Percentiles rank a stretch among this genome's conserved stretches.
Evolutionary conservation across 2,888 invertebrate genomes (phyloP).

Genomic region (Ectropis crepuscularia): DNA sequence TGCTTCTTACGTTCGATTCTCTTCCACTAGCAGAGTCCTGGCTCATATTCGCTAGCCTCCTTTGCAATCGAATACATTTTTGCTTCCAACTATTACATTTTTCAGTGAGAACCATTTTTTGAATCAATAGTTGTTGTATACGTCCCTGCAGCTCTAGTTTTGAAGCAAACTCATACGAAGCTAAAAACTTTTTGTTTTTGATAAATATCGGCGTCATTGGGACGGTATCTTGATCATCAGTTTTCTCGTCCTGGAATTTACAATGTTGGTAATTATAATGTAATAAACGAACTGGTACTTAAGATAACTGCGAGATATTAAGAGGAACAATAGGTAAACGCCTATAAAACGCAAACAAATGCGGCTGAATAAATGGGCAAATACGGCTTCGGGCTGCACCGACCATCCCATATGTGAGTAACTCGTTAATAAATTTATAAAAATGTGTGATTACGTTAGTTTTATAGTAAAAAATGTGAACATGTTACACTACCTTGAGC

Average conservation of each 20-base stretch:
- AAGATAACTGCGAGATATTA: too few species aligned
- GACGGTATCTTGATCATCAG: background rate
- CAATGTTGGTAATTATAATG: background rate
- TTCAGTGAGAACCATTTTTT: slow-evolving; percentile 34
- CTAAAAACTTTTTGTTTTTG: slow-evolving; percentile 19
- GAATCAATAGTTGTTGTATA: slow-evolving; percentile 39
- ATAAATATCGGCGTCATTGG: slow-evolving; percentile 4
- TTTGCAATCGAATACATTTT: slow-evolving; percentile 30
- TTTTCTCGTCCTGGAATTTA: slow-evolving; percentile 26
- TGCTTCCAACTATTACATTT: slow-evolving; percentile 35
- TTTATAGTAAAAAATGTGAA: too few species aligned
- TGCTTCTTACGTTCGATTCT: background rate
- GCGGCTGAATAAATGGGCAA: too few species aligned
- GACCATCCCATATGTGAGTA: too few species aligned
- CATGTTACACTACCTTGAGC: too few species aligned
- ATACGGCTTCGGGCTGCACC: too few species aligned
- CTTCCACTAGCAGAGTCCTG: slow-evolving; percentile 8
- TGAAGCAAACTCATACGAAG: slow-evolving; percentile 21
- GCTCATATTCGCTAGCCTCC: slow-evolving; percentile 22
- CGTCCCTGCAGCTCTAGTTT: slow-evolving; percentile 36
- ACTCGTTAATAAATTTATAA: too few species aligned
- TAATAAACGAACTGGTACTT: too few species aligned
- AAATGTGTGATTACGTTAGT: too few species aligned
- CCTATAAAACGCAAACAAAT: too few species aligned
- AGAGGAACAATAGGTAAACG: too few species aligned